Percentiles rank a stretch among this genome's conserved stretches.
Evolutionary conservation across 2,113 vertebrate genomes (phyloP).

Genomic region (Aviceda subcristata): DNA sequence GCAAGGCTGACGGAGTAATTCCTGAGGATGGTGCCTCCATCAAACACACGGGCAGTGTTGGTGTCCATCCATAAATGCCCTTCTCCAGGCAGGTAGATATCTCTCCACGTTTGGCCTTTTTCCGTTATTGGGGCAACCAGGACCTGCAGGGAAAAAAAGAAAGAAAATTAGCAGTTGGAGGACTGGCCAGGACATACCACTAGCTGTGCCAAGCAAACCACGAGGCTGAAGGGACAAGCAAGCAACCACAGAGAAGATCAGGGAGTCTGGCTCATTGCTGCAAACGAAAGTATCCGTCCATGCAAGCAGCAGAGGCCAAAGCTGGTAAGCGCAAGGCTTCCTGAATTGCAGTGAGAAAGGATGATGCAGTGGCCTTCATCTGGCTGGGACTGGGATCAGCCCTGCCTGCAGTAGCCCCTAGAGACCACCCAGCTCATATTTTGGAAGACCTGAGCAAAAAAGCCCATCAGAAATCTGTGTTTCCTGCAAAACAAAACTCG

Average conservation of each 20-base stretch:
- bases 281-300: fast-evolving
- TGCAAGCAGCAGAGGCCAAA: not conserved
- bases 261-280: not conserved
- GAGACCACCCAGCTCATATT: not conserved
- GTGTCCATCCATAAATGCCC: conserved; percentile 83
- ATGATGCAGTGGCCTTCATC: not conserved
- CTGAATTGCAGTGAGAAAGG: not conserved
- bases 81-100: conserved; percentile 85
- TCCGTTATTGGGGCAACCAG: conserved; percentile 87
- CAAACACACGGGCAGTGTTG: conserved; percentile 78
- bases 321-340: not conserved
- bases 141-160: conserved; percentile 67
- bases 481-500: not conserved
- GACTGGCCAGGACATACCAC: fast-evolving
- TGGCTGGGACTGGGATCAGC: not conserved
- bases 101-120: conserved; percentile 74
- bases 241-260: not conserved
- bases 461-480: not conserved
- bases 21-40: conserved; percentile 82
- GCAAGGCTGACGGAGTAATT: conserved; percentile 79
- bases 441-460: not conserved
- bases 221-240: not conserved
- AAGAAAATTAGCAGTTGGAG: not conserved
- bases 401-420: not conserved
- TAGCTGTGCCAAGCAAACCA: not conserved